Conservation (phyloP, 37 sponge, comb jelly and placozoan species). For the Cladorhizidae sp. region DNA sequence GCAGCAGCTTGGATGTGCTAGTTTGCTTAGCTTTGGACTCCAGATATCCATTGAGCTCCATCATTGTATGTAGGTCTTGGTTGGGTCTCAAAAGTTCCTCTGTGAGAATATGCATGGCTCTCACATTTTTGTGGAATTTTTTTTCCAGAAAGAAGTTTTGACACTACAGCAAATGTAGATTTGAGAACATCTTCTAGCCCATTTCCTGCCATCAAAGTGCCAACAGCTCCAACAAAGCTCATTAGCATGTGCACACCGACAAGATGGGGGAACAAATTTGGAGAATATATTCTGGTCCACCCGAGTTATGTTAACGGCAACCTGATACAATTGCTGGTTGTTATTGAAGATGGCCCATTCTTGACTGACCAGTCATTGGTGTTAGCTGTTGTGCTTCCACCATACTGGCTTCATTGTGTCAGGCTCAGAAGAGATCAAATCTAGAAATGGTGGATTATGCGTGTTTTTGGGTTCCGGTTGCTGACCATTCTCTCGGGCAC, state of each 20-base stretch:
- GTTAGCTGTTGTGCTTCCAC: neutral
- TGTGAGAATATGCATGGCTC: too few relatives aligned
- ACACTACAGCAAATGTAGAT: neutral
- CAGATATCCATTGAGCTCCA: too few relatives aligned
- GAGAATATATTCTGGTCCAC: neutral
- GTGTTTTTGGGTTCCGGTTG: neutral
- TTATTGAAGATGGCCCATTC: neutral
- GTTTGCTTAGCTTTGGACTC: too few relatives aligned
- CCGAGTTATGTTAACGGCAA: neutral
- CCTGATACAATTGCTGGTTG: neutral
- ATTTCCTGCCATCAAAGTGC: neutral
- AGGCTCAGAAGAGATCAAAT: neutral
- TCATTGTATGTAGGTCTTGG: too few relatives aligned
- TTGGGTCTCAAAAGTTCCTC: too few relatives aligned
- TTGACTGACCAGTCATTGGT: neutral
- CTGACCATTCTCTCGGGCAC: neutral
- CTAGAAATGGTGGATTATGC: neutral
- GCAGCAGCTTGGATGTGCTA: too few relatives aligned
- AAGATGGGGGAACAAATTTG: neutral
- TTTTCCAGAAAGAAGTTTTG: neutral
- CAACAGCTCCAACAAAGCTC: neutral
- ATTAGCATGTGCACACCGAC: neutral
- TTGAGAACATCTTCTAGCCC: neutral
- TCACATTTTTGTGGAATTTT: too few relatives aligned
- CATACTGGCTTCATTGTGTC: neutral